A percentile compares a stretch with the other conserved stretches of the same genome.
Conservation (phyloP, 2,888 invertebrate genomes). For the Tinea trinotella region DNA sequence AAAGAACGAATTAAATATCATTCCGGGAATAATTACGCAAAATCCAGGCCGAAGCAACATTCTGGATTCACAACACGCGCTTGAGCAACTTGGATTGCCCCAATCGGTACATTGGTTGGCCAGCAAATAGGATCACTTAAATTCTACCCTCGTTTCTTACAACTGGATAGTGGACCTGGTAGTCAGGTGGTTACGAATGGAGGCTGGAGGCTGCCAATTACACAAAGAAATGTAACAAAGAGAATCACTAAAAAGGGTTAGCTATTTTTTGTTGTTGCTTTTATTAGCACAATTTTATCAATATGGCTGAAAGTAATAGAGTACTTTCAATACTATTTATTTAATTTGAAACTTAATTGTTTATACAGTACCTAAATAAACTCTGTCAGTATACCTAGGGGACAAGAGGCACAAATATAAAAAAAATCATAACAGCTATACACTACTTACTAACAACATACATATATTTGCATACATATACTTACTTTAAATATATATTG, state of each 20-base stretch:
- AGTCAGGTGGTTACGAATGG: constrained; percentile 47
- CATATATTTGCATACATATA: no score
- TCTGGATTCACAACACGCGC: constrained; percentile 55
- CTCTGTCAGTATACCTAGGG: no score
- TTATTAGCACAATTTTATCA: constrained; percentile 8
- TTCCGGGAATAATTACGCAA: constrained; percentile 52
- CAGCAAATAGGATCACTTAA: constrained; percentile 66
- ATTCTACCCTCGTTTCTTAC: constrained; percentile 57
- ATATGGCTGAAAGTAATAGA: background rate
- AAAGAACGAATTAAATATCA: constrained; percentile 15
- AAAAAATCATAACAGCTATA: no score
- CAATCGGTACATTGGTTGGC: constrained; percentile 48
- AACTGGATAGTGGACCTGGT: constrained; percentile 53
- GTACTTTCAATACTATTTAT: no score
- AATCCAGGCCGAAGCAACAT: constrained; percentile 46
- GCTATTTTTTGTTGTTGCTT: constrained; percentile 8
- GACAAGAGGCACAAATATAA: no score
- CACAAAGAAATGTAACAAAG: constrained; percentile 38
- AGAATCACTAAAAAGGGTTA: constrained; percentile 14
- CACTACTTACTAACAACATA: no score
- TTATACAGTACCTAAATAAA: no score
- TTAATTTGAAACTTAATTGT: no score
- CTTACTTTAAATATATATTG: no score
- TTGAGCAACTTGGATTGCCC: constrained; percentile 38
- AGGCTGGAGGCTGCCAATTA: constrained; percentile 44